Evolutionary conservation across 2,797 vertebrate genomes (phyloP), one percentile per base, ranked within the genome.

Genomic region (Hydrolagus colliei): DNA sequence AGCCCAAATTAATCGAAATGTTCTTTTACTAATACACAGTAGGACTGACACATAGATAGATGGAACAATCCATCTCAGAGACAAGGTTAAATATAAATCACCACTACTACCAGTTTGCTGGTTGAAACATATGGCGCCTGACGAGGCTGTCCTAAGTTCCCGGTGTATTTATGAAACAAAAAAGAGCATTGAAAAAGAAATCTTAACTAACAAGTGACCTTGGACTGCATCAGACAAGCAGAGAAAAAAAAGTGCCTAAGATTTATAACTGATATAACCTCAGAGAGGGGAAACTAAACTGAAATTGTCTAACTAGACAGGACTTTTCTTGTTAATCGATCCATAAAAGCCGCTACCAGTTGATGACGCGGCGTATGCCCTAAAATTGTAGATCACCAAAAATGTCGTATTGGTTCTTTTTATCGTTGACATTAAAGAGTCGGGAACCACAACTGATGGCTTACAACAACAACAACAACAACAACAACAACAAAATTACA

Each of bases 71-170:
- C 62, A 52, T 52, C 41, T 52, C 41, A 14, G 62, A 65, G 67
- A 27, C 65, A 61, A 80, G 16, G 67, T 80, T 67, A 32, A 80
- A 80, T 80, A 32, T 32, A 80, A 80, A 16, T 67, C 27, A 80
- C n/a, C 63, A 14, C 32, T 32, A 3, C n/a, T 16, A 32, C 8
- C 62, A 63, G 32, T 3, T 27, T 80, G 22, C 63, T 27, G 22
- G 9, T 67, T 67, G 78, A 22, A 80, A 80, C 67, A 32, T 65
- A 80, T 4, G 27, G 11, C n/a, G 32, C 4, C 8, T 67, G 62
- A 65, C 65, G 78, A 67, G 32, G 41, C 32, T 13, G 22, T 9
- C 62, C 27, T 35, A 79, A 62, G 8, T 16, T 16, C n/a, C 61
- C 11, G 65, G 7, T 80, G n/a, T 9, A 80, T 14, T 32, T 67